These are phyloP conservation scores for Oncorhynchus tshawytscha DNA, from an alignment of 2,113 vertebrate genomes.

Conservation along the genomic window DNA sequence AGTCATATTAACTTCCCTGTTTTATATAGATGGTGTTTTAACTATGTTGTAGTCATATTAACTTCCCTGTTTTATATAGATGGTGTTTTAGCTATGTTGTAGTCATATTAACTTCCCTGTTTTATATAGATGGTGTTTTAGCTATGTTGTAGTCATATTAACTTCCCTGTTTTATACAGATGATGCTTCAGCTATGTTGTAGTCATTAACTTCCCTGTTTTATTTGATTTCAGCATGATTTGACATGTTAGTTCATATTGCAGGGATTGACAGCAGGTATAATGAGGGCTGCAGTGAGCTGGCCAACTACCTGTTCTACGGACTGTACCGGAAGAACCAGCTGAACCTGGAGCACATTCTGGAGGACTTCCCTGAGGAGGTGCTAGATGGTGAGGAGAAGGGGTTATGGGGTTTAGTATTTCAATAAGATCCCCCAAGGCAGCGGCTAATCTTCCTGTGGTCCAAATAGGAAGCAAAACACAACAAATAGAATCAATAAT, in stretches of 20 bases:
- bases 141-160: neutral
- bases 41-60: neutral
- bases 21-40: too few relatives aligned
- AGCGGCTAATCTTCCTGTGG: too few relatives aligned
- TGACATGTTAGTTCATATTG: constrained; percentile 18
- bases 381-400: constrained; percentile 83
- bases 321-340: constrained; percentile 83
- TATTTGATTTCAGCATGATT: neutral
- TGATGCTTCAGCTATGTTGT: neutral
- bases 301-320: constrained; percentile 92
- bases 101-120: neutral
- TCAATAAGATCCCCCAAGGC: too few relatives aligned
- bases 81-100: neutral
- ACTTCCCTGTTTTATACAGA: neutral
- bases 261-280: constrained; percentile 96
- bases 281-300: constrained; percentile 94
- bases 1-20: too few relatives aligned
- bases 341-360: constrained; percentile 75
- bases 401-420: too few relatives aligned
- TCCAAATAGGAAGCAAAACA: too few relatives aligned
- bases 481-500: too few relatives aligned
- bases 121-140: neutral
- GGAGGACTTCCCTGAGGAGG: constrained; percentile 89
- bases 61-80: neutral
- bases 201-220: neutral